A percentile compares a stretch with the other conserved stretches of the same genome.
phyloP scores from a whole-genome alignment of 2,797 vertebrate species.

The Bradypodion ventrale region DNA sequence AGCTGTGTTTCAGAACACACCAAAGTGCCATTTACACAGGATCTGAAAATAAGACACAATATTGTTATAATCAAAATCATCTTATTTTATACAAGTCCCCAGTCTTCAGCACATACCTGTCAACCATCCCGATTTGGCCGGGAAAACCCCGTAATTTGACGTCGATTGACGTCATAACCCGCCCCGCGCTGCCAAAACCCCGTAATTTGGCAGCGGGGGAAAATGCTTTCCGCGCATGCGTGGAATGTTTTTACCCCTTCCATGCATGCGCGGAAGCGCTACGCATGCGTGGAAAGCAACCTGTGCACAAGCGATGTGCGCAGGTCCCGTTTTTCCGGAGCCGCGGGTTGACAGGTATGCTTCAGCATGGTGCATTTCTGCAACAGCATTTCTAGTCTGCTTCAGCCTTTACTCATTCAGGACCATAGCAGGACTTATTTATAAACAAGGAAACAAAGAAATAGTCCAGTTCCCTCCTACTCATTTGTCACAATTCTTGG shows the following conservation, averaged over 20 bases:
- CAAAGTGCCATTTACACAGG: constrained; percentile 92
- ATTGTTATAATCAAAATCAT: constrained; percentile 1
- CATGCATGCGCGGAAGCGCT: too few species aligned
- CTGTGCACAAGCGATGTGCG: too few species aligned
- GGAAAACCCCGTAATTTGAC: too few species aligned
- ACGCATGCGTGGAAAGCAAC: too few species aligned
- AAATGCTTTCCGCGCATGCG: too few species aligned
- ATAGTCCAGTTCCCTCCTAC: not conserved
- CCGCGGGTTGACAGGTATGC: too few species aligned
- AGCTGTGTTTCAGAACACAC: constrained; percentile 85
- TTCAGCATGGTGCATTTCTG: not conserved
- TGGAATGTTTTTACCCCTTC: too few species aligned
- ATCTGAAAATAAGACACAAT: constrained; percentile 73
- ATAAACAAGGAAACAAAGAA: not conserved
- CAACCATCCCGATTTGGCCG: too few species aligned
- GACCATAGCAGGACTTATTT: not conserved
- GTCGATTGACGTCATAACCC: too few species aligned
- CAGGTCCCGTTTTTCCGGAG: too few species aligned
- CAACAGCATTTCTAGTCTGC: not conserved
- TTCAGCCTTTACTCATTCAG: not conserved
- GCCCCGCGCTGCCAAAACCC: too few species aligned
- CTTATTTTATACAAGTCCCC: not conserved
- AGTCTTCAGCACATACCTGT: not conserved
- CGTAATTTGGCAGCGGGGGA: too few species aligned
- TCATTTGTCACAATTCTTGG: not conserved